A percentile compares a stretch with the other conserved stretches of the same genome.
These are phyloP conservation scores for Prenolepis imparis DNA, from an alignment of 2,888 invertebrate species.

Conservation along the genomic window DNA sequence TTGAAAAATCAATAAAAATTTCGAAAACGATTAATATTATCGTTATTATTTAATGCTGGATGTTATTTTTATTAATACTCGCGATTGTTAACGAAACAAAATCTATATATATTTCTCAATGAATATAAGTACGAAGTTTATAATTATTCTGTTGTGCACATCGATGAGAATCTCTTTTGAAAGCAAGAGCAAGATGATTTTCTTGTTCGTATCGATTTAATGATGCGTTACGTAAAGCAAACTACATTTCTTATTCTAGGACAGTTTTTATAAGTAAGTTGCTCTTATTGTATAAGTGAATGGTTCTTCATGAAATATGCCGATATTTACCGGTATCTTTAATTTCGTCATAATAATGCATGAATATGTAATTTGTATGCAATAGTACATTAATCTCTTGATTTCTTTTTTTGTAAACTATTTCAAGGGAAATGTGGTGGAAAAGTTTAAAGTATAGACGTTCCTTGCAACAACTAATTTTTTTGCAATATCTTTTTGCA, in stretches of 20 bases:
- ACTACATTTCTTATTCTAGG: slow-evolving; percentile 62
- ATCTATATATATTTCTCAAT: not conserved
- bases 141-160: slow-evolving; percentile 24
- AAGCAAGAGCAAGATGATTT: slow-evolving; percentile 49
- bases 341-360: slow-evolving; percentile 56
- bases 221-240: slow-evolving; percentile 53
- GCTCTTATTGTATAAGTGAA: slow-evolving; percentile 18
- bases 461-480: slow-evolving; percentile 57
- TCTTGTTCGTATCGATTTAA: slow-evolving; percentile 44
- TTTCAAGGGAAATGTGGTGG: slow-evolving; percentile 60
- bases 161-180: not conserved
- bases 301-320: slow-evolving; percentile 32
- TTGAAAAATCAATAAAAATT: not conserved
- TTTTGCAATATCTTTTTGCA: slow-evolving; percentile 33
- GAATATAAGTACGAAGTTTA: slow-evolving; percentile 16
- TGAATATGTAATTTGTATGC: slow-evolving; percentile 12
- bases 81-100: slow-evolving; percentile 12
- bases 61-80: slow-evolving; percentile 19
- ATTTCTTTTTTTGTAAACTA: slow-evolving; percentile 46
- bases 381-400: slow-evolving; percentile 50
- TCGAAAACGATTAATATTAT: not conserved
- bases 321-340: slow-evolving; percentile 43
- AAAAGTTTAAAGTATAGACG: slow-evolving; percentile 69
- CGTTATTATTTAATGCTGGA: not conserved
- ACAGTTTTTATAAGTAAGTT: slow-evolving; percentile 47